Evolutionary conservation across 2,113 vertebrate genomes (phyloP), one percentile per base, ranked within the genome.

Genomic region (Tachysurus fulvidraco): DNA sequence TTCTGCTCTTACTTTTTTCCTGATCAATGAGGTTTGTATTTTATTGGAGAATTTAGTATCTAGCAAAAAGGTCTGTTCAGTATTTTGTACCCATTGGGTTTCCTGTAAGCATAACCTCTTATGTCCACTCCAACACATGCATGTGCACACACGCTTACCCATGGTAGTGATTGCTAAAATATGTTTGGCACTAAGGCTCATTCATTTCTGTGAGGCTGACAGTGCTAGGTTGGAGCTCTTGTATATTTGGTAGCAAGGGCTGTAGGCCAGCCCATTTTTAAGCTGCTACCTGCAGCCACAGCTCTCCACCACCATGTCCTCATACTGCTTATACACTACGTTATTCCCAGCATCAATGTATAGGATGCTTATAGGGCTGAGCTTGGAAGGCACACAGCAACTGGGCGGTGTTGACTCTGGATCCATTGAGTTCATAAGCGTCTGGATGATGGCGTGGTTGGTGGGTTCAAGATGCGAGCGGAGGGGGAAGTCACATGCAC

Each of bases 371-470:
- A 97, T 97, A 85, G 96, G 96, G 87, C 95, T 97, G 89, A 97
- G 96, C 84, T 96, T 96, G 85, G 96, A 94, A 2, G 96, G 96
- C 84, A 97, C 96, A 36, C 96, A 97, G 93, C 96, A 97, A 91
- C 96, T 97, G 0, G 96, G 96, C 0, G 96, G 96, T 0, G 96
- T 95, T 87, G 96, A 94, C 52, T 96, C 96, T 0, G 96, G 96
- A 84, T 96, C 96, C 96, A 97, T 97, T 89, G 96, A 97, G 93
- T 97, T 96, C 95, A 97, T 96, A 81, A 97, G 93, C 5, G 96
- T 97, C 94, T 97, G 96, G 90, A 97, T 97, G 88, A 97, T 97
- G 93, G 96, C 96, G 0, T 97, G 96, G 93, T 97, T 97, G 88
- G 96, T 97, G 89, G 96, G 96, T 89, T 97, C 96, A 5, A 97